phyloP scores from a whole-genome alignment of 1,140 invertebrate genomes.

The Bombus confusus region DNA sequence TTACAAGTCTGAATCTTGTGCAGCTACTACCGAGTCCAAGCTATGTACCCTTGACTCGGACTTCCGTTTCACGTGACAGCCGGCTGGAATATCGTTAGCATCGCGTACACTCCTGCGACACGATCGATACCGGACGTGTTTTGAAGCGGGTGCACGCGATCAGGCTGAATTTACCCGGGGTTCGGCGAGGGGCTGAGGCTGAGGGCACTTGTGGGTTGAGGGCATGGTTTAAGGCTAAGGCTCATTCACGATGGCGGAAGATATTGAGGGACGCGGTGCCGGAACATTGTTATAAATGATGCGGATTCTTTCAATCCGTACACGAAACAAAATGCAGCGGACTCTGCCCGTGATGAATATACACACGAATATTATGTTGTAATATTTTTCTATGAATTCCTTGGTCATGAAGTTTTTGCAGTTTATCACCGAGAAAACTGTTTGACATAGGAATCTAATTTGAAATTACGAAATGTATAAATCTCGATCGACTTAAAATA shows the following conservation, averaged over 20 bases:
- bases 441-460: background rate
- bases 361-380: too few relatives aligned
- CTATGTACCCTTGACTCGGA: slow-evolving; percentile 53
- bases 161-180: slow-evolving; percentile 20
- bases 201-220: slow-evolving; percentile 39
- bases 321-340: background rate
- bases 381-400: background rate
- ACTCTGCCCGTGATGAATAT: background rate
- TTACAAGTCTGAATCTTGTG: too few relatives aligned
- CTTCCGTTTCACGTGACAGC: slow-evolving; percentile 52
- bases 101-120: slow-evolving; percentile 45
- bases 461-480: background rate
- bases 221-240: slow-evolving; percentile 52
- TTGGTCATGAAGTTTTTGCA: too few relatives aligned
- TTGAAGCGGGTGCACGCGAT: slow-evolving; percentile 49
- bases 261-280: background rate
- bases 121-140: slow-evolving; percentile 52
- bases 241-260: background rate
- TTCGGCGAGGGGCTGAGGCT: background rate
- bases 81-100: slow-evolving; percentile 45
- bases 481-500: background rate
- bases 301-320: background rate
- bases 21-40: background rate
- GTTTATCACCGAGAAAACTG: too few relatives aligned
- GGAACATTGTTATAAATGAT: background rate